Evolutionary conservation across 1,140 invertebrate genomes (phyloP).

Genomic region (Macrocentrus cingulum): DNA sequence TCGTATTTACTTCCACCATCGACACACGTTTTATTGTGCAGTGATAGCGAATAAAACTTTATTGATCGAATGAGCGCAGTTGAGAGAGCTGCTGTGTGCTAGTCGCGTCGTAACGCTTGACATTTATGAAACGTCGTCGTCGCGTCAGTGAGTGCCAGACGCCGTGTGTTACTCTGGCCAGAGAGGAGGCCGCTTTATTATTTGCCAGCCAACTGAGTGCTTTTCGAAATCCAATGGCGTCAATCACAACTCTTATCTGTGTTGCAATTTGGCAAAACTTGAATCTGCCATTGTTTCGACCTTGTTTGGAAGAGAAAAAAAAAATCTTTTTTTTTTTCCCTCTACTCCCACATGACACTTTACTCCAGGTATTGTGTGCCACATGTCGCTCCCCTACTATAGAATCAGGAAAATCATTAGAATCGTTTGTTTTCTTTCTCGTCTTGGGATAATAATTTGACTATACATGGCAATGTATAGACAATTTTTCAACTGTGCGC

Average conservation of each 20-base stretch:
- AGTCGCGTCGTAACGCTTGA: constrained; percentile 18
- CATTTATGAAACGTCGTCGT: constrained; percentile 27
- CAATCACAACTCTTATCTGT: constrained; percentile 3
- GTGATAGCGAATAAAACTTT: neutral
- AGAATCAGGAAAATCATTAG: too few relatives aligned
- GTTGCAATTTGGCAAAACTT: constrained; percentile 2
- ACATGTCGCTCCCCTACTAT: too few relatives aligned
- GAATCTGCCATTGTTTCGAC: too few relatives aligned
- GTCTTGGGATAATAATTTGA: too few relatives aligned
- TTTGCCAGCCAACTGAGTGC: constrained; percentile 9
- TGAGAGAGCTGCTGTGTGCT: too few relatives aligned
- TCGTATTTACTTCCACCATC: too few relatives aligned
- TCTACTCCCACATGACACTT: too few relatives aligned
- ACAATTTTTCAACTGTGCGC: neutral
- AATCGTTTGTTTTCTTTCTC: too few relatives aligned
- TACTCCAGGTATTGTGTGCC: too few relatives aligned
- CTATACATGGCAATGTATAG: too few relatives aligned
- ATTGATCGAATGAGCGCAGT: neutral
- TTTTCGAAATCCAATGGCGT: constrained; percentile 2
- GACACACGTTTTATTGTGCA: neutral
- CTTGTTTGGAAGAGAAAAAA: too few relatives aligned
- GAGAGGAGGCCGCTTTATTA: constrained; percentile 4
- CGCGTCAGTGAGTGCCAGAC: constrained; percentile 23
- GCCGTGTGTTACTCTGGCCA: constrained; percentile 7
- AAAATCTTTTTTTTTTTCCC: too few relatives aligned